phyloP scores from a whole-genome alignment of 2,797 vertebrate genomes.

The Poecilia velifera region DNA sequence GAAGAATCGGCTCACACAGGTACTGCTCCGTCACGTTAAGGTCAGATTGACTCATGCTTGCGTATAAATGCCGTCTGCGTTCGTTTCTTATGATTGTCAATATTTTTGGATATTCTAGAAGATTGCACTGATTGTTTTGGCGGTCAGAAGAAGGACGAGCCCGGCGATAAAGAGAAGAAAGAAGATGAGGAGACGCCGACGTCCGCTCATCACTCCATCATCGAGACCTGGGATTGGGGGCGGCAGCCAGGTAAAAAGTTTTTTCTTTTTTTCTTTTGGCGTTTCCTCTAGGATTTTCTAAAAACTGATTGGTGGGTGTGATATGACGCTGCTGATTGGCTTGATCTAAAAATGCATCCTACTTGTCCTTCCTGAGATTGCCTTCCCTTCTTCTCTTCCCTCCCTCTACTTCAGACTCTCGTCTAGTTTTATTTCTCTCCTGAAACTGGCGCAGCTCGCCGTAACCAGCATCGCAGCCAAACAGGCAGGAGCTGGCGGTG shows the following conservation, averaged over 20 bases:
- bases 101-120: conserved; percentile 77
- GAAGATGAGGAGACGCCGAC: conserved; percentile 90
- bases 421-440: too few relatives aligned
- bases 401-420: background rate
- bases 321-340: background rate
- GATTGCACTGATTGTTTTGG: conserved; percentile 88
- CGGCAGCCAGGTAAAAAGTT: conserved; percentile 90
- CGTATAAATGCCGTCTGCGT: background rate
- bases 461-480: background rate
- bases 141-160: conserved; percentile 93
- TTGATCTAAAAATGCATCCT: background rate
- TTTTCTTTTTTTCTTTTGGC: background rate
- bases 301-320: background rate
- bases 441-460: background rate
- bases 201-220: conserved; percentile 89
- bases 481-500: too few relatives aligned
- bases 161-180: conserved; percentile 96
- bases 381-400: background rate
- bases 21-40: conserved; percentile 40
- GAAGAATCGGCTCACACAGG: conserved; percentile 87
- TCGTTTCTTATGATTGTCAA: background rate
- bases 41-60: background rate
- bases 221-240: conserved; percentile 99
- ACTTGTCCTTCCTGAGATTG: background rate
- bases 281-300: too few relatives aligned